Evolutionary conservation across 2,888 invertebrate species (phyloP), one percentile per base, ranked within the genome.

Genomic region (Thyatira batis): DNA sequence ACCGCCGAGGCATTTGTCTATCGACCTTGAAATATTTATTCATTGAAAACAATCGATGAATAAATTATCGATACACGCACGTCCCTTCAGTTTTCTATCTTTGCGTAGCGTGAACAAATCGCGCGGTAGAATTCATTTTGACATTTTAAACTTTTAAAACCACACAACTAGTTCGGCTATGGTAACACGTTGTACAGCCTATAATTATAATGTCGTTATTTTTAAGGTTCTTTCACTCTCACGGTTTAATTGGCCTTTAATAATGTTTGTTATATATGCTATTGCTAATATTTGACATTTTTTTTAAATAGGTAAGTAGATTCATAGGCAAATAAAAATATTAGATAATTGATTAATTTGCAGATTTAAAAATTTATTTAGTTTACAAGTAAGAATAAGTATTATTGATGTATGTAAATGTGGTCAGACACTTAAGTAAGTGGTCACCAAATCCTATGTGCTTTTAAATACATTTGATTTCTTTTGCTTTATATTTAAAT

Each of bases 141-240:
- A 69, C 66, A 69, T 56, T 56, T 61, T 58, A 54, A 62, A 68
- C 59, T 72, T 69, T 69, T 61, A 61, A 20, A 61, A n/a, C 50
- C n/a, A n/a, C n/a, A n/a, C n/a, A n/a, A 51, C 53, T 49, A 51
- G 45, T 51, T 57, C 13, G 27, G 8, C 27, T 48, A 58, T 54
- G 57, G 49, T 51, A 48, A 53, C 50, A 30, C 28, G 54, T 30
- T n/a, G 51, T 45, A 49, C 61, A 61, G 60, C 68, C 65, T 59
- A 33, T 63, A 71, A 70, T 70, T 70, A 70, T 55, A 69, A 60
- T 53, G 59, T 60, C 67, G 61, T 70, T 70, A 62, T 58, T 27
- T 46, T 48, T 27, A 48, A 27, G 27, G 48, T 48, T 48, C 20
- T 48, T 20, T 17, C 17, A 27, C 17, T 27, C 27, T 62, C 71